A percentile compares a stretch with the other conserved stretches of the same genome.
These are phyloP conservation scores for Eulithis testata DNA, from an alignment of 2,888 invertebrate species.

Conservation along the genomic window DNA sequence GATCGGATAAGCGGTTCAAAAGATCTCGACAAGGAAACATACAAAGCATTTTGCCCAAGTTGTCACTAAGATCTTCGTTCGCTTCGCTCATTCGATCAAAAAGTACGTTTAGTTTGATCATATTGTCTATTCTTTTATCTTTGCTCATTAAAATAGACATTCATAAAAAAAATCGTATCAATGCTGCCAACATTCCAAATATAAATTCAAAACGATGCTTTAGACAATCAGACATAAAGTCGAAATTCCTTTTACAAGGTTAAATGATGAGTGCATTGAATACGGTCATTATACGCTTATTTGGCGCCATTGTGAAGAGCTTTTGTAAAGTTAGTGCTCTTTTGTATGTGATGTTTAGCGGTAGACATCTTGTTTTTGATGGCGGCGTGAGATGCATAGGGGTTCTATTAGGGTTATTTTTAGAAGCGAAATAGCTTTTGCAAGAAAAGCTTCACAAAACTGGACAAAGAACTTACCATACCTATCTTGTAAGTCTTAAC, in stretches of 20 bases:
- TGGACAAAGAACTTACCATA: no score
- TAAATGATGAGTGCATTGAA: conserved; percentile 60
- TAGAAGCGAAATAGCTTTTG: no score
- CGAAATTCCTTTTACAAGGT: conserved; percentile 4
- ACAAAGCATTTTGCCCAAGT: no score
- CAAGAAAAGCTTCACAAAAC: no score
- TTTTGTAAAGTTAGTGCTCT: conserved; percentile 61
- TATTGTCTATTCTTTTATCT: conserved; percentile 13
- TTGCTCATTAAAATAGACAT: conserved; percentile 36
- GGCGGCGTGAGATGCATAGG: conserved; percentile 44
- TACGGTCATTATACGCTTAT: conserved; percentile 79
- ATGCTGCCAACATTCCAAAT: background rate
- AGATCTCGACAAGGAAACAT: no score
- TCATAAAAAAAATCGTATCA: conserved; percentile 7
- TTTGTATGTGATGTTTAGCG: conserved; percentile 72
- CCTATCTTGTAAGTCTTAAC: no score
- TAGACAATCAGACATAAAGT: background rate
- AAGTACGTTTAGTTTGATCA: background rate
- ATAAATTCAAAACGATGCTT: background rate
- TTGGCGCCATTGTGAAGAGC: conserved; percentile 68
- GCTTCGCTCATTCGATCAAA: no score
- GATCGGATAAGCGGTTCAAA: no score
- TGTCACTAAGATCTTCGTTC: no score
- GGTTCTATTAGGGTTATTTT: conserved; percentile 27
- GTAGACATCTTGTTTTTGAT: conserved; percentile 75